phyloP scores from a whole-genome alignment of 2,797 vertebrate species.

The Scyliorhinus canicula region DNA sequence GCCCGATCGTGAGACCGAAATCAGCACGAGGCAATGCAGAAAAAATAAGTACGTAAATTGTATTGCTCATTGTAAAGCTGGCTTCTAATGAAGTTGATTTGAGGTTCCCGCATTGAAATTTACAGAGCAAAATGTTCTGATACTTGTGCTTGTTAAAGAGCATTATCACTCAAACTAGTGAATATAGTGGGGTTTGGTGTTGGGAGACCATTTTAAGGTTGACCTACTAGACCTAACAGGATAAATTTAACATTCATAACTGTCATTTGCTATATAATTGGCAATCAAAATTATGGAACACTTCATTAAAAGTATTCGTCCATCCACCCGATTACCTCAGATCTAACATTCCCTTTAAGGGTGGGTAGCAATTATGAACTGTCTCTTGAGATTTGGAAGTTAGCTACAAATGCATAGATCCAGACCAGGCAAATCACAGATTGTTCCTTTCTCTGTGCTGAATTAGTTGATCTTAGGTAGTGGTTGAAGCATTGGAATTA shows the following conservation, averaged over 20 bases:
- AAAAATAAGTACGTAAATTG: constrained; percentile 56
- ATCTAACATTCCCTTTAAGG: not conserved
- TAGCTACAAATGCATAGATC: not conserved
- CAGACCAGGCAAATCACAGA: not conserved
- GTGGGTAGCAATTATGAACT: not conserved
- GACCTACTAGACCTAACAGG: not conserved
- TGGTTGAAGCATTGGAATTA: not conserved
- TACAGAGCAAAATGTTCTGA: not conserved
- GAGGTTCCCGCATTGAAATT: not conserved
- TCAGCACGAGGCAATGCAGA: constrained; percentile 45
- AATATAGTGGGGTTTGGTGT: not conserved
- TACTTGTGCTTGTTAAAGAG: not conserved
- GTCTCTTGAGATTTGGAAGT: not conserved
- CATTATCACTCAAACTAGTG: not conserved
- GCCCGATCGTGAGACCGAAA: constrained; percentile 51
- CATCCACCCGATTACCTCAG: not conserved
- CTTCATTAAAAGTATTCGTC: not conserved
- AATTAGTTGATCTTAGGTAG: not conserved
- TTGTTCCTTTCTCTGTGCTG: not conserved
- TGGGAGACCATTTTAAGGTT: not conserved
- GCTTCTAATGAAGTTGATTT: not conserved
- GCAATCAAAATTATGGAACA: not conserved
- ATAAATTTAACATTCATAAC: not conserved
- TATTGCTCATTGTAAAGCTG: not conserved
- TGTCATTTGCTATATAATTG: not conserved